Conservation (phyloP, 2,888 invertebrate species). For the Epinotia brunnichana region DNA sequence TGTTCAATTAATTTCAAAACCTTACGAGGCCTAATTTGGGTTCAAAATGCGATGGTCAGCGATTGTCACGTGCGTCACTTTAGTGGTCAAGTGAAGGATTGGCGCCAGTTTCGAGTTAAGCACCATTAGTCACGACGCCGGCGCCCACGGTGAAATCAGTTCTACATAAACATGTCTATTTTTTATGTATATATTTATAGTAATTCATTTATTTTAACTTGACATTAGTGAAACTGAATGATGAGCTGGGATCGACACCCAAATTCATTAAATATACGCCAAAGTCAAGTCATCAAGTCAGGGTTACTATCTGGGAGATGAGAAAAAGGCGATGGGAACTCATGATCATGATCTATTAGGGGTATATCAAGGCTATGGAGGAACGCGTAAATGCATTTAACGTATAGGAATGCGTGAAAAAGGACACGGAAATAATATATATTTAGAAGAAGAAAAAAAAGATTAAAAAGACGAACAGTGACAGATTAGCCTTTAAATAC, state of each 20-base stretch:
- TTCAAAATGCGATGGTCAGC: not conserved
- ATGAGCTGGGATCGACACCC: not conserved
- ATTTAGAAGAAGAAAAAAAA: no score
- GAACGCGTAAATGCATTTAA: no score
- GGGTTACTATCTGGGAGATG: no score
- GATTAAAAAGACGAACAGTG: no score
- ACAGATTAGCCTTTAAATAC: no score
- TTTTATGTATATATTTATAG: not conserved
- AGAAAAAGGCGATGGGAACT: no score
- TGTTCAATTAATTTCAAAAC: not conserved
- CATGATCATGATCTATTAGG: no score
- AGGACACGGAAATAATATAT: no score
- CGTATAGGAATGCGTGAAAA: no score
- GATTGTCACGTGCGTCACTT: conserved; percentile 10
- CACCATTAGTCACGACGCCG: conserved; percentile 27
- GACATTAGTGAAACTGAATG: not conserved
- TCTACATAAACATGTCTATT: not conserved
- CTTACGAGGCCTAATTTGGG: not conserved
- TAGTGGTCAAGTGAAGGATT: not conserved
- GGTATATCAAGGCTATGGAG: no score
- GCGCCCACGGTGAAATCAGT: conserved; percentile 29
- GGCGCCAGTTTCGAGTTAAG: conserved; percentile 14
- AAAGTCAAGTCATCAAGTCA: not conserved
- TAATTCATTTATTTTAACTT: not conserved
- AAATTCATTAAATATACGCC: not conserved